Percentiles rank a stretch among this genome's conserved stretches.
Evolutionary conservation across 2,797 vertebrate species (phyloP).

Genomic region (Rhabdomys pumilio): DNA sequence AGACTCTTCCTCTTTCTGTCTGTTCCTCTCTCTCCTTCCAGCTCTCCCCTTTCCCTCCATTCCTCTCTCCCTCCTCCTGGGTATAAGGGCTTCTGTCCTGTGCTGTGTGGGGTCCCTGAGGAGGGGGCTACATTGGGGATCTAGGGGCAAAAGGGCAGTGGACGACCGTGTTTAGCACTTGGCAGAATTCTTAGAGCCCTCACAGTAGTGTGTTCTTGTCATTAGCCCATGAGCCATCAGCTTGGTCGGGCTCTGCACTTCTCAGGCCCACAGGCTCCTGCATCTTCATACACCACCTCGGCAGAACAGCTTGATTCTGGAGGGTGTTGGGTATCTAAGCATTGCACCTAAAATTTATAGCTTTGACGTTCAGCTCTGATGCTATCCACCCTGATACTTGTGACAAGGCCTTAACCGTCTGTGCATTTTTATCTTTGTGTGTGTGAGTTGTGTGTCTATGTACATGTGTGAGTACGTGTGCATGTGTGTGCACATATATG

Average conservation of each 20-base stretch:
- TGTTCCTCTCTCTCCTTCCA: not conserved
- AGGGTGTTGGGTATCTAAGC: not conserved
- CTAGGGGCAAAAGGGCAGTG: not conserved
- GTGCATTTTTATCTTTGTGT: not conserved
- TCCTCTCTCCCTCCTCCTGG: not conserved
- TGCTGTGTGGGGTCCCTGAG: not conserved
- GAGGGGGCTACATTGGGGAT: not conserved
- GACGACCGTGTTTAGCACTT: not conserved
- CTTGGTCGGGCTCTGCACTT: not conserved
- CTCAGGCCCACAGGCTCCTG: not conserved
- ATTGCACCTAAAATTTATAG: not conserved
- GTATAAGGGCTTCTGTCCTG: not conserved
- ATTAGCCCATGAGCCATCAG: not conserved
- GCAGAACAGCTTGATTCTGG: too few relatives aligned
- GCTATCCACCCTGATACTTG: too few relatives aligned
- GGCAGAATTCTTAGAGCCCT: not conserved
- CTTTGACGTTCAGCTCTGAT: not conserved
- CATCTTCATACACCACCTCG: accelerated
- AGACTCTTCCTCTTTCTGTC: not conserved
- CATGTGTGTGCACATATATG: not conserved
- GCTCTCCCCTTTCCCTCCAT: not conserved
- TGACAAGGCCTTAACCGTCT: not conserved
- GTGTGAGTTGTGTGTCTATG: not conserved
- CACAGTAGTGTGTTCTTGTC: not conserved
- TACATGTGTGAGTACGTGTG: not conserved